Evolutionary conservation across 2,113 vertebrate species (phyloP).

Genomic region (Caretta caretta): DNA sequence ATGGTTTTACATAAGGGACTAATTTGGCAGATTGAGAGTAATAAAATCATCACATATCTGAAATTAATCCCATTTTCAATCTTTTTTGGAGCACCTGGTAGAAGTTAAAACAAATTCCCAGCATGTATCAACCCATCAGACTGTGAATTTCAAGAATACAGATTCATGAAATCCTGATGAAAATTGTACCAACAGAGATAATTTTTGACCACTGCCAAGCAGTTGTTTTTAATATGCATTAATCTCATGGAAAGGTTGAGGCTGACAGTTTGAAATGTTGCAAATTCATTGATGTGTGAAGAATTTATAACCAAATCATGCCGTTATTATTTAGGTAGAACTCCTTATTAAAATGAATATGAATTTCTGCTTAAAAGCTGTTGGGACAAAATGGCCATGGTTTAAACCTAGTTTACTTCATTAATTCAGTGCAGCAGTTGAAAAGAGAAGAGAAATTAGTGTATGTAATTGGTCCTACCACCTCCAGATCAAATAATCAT

Average conservation of each 20-base stretch:
- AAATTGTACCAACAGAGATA: constrained; percentile 13
- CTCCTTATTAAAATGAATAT: not conserved
- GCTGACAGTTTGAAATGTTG: not conserved
- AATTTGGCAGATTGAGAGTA: not conserved
- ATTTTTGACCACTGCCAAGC: constrained; percentile 10
- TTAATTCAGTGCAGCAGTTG: not conserved
- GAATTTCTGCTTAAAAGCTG: not conserved
- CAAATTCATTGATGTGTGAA: not conserved
- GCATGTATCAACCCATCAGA: not conserved
- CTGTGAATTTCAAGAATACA: not conserved
- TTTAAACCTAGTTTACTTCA: rapidly evolving
- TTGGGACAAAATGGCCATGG: not conserved
- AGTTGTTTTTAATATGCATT: not conserved
- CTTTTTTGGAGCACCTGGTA: not conserved
- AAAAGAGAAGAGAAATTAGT: not conserved
- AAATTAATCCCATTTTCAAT: not conserved
- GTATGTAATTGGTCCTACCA: not conserved
- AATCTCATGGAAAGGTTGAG: not conserved
- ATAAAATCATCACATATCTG: constrained; percentile 2
- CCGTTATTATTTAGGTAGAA: not conserved
- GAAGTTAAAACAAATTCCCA: constrained; percentile 1
- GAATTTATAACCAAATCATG: not conserved
- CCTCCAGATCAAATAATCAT: not conserved
- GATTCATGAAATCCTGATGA: not conserved
- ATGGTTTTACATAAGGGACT: not conserved